Evolutionary conservation across 2,888 invertebrate genomes (phyloP), one percentile per base, ranked within the genome.

Genomic region (Pachydiplax longipennis): DNA sequence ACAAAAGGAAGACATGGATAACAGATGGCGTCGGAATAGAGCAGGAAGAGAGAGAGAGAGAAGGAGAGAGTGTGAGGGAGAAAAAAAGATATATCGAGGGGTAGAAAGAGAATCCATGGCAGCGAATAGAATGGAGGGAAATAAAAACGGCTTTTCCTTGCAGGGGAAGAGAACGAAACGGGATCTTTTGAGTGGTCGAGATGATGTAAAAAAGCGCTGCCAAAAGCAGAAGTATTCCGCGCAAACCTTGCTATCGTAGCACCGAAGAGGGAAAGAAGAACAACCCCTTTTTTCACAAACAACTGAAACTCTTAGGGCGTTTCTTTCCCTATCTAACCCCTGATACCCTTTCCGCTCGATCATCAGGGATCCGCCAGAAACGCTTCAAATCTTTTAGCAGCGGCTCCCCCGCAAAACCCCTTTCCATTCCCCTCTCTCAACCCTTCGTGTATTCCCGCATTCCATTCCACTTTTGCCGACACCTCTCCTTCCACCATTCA

Each of bases 131-230:
- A 73, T 31, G 73, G 73, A 31, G 12, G 31, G 73, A 65, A 31
- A 25, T 73, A 31, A 73, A 73, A 73, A 73, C 25, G 73, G 73
- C 31, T 73, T 73, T 73, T 73, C 31, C 25, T 25, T 31, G 65
- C 65, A 65, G 25, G 22, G 65, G 5, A 61, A 15, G 18, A 61
- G 61, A n/a, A n/a, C n/a, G 65, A 73, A 73, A 31, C 73, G 73
- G 73, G 73, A 25, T 73, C 73, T 73, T n/a, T 73, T 73, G 73
- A 73, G 73, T 73, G 73, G 61, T 37, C n/a, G 35, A 61, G 35
- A 87, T 37, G 87, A 87, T 58, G 87, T 61, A 58, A 87, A 87
- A 61, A 73, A 73, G 73, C 31, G 73, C 73, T 73, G 73, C 73
- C 73, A 73, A 73, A 10, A 73, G 25, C 73, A 73, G 73, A 73